Base-by-base conservation (phyloP, 1,140 invertebrate species). In the Aphelinus atriplicis region DNA sequence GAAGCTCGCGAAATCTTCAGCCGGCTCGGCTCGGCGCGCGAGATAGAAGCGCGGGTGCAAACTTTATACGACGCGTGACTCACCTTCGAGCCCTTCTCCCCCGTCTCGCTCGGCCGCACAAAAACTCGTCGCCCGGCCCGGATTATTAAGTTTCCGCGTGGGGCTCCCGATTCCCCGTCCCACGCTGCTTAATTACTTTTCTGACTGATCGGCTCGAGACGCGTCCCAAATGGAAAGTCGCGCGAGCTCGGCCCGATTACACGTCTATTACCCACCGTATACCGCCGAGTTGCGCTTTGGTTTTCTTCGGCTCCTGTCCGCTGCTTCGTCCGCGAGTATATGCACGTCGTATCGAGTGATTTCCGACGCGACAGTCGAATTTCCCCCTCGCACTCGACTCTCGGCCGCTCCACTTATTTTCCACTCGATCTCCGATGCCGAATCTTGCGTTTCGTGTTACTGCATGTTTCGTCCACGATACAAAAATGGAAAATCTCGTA, bases 31-130 rank as follows among this genome's bases (percentile, higher is more conserved):
- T 45, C 43, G 7, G n/a, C 45, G 6, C 56, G 48, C 10, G 60
- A 69, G 58, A 61, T 69, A 50, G 64, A 69, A 50, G 60, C 67
- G 66, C 61, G 58, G 58, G 45, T 45, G 77, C 79, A 77, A 79
- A 81, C 78, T 81, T 80, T 79, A 79, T 77, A 71, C 70, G 74
- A 61, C 74, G 48, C 73, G 71, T 80, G 79, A 80, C 69, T 80
- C 79, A 81, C 77, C 77, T 80, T 81, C 79, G 78, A 79, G 75
- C 77, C 73, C 65, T 69, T 45, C 46, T 7, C 46, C 48, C 67
- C 67, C 67, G 64, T 71, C 56, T 58, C 42, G 43, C 45, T 50
- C 65, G 51, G 43, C 61, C 65, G 47, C 47, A 9, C 71, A 73
- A 67, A 67, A 67, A 73, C 64, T 4, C 4, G 43, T 65, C 50